Base-by-base conservation (phyloP, 64 coral and sea anemone genomes). In the Platygyra sinensis region DNA sequence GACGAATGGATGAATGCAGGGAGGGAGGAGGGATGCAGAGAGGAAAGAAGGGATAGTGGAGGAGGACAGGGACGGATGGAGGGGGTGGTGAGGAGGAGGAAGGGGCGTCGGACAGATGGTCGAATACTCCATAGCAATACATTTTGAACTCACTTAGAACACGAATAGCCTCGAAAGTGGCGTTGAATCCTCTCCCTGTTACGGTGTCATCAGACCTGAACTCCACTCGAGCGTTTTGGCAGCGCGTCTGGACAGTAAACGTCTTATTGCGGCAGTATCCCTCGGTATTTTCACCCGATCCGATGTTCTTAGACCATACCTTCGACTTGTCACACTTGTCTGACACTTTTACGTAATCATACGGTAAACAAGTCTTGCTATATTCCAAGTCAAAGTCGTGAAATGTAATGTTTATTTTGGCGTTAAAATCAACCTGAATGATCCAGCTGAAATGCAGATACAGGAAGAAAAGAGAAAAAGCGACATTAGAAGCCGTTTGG, bases 361-460 rank as follows among this genome's bases (percentile, higher is more conserved):
- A 97, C 19, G 67, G 92, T 27, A 60, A 1, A 22, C 95, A 97
- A 8, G 87, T 92, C 60, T 97, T 97, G 59, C 95, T 97, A 3
- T 36, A 86, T 69, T 97, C 95, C 15, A 97, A 30, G 60, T 97
- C 95, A 84, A 97, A 94, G 46, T 93, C 95, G n/a, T 87, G 76
- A 82, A 97, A 97, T 20, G 73, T 80, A 10, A 94, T 72, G 8
- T 59, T 74, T 3, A 97, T 78, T 30, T 20, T 80, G 27, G 72
- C 83, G 42, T 61, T 71, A 54, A 83, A 84, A 10, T 54, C 69
- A 29, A 8, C 31, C 50, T 60, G 0, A 8, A 92, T 87, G 13
- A 78, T 12, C 90, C 90, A 92, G n/a, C 81, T 85, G 46, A 25
- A 39, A 77, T 15, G 49, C 19, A 50, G 54, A 77, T 50, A 61